Evolutionary conservation across 2,888 invertebrate genomes (phyloP).

Genomic region (Callyntrura guangdongensis): DNA sequence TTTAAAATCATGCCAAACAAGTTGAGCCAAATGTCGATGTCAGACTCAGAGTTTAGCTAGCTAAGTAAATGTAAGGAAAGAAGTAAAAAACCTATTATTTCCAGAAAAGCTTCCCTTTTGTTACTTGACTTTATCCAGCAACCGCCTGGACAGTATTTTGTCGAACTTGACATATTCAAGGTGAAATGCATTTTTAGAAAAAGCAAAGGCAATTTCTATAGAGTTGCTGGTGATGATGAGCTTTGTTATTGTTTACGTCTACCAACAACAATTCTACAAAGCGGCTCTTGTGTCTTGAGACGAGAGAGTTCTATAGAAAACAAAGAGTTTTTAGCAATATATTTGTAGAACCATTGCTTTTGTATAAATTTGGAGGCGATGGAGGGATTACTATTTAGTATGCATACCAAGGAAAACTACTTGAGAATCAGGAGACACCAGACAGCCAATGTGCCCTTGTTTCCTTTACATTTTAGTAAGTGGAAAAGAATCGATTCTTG

Average conservation of each 20-base stretch:
- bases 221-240: not conserved
- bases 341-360: not conserved
- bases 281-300: not conserved
- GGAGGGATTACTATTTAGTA: slow-evolving; percentile 34
- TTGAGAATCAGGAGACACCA: slow-evolving; percentile 15
- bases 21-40: no score
- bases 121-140: not conserved
- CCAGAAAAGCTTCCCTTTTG: no score
- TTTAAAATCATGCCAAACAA: no score
- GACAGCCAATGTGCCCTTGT: not conserved
- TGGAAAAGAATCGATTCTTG: slow-evolving; percentile 67
- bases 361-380: not conserved
- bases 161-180: slow-evolving; percentile 16
- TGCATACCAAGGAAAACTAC: slow-evolving; percentile 42
- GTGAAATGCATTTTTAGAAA: not conserved
- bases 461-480: not conserved
- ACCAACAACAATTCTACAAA: not conserved
- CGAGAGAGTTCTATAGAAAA: not conserved
- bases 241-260: not conserved
- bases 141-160: not conserved
- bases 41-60: no score
- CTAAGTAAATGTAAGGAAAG: no score
- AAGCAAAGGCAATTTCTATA: no score
- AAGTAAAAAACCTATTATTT: no score
- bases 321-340: not conserved